Evolutionary conservation across 1,140 invertebrate genomes (phyloP).

Genomic region (Drosophila lowei): DNA sequence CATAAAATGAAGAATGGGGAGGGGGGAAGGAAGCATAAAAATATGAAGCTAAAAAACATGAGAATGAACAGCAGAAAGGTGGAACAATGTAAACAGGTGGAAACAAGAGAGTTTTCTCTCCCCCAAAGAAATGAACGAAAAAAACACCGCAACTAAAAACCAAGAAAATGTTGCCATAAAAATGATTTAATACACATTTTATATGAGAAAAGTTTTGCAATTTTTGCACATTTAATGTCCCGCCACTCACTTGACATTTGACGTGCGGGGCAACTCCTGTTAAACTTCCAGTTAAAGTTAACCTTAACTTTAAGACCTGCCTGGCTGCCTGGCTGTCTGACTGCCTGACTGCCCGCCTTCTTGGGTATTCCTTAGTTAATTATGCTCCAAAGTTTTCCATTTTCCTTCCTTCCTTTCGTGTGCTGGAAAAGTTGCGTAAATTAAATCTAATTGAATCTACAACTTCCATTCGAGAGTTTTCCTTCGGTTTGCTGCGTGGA

Average conservation of each 20-base stretch:
- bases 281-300: slow-evolving; percentile 35
- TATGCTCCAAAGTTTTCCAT: slow-evolving; percentile 44
- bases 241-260: slow-evolving; percentile 57
- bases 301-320: slow-evolving; percentile 48
- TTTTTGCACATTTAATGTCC: slow-evolving; percentile 59
- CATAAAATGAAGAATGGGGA: slow-evolving; percentile 36
- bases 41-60: slow-evolving; percentile 26
- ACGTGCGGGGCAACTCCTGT: slow-evolving; percentile 24
- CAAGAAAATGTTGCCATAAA: slow-evolving; percentile 54
- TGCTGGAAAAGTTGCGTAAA: slow-evolving; percentile 52
- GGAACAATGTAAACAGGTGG: slow-evolving; percentile 43
- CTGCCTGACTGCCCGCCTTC: no score
- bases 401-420: slow-evolving; percentile 3
- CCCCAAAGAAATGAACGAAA: no score
- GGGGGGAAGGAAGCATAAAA: slow-evolving; percentile 28
- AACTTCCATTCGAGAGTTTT: slow-evolving; percentile 46
- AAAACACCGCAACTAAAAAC: slow-evolving; percentile 37
- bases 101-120: neutral
- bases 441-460: slow-evolving; percentile 66
- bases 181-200: slow-evolving; percentile 65
- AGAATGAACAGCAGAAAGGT: neutral
- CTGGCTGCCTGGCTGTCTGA: no score
- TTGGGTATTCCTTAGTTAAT: slow-evolving; percentile 42
- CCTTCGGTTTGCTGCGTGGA: slow-evolving; percentile 13
- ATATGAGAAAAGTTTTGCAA: slow-evolving; percentile 66